Evolutionary conservation across 2,113 vertebrate genomes (phyloP).

Genomic region (Cariama cristata): DNA sequence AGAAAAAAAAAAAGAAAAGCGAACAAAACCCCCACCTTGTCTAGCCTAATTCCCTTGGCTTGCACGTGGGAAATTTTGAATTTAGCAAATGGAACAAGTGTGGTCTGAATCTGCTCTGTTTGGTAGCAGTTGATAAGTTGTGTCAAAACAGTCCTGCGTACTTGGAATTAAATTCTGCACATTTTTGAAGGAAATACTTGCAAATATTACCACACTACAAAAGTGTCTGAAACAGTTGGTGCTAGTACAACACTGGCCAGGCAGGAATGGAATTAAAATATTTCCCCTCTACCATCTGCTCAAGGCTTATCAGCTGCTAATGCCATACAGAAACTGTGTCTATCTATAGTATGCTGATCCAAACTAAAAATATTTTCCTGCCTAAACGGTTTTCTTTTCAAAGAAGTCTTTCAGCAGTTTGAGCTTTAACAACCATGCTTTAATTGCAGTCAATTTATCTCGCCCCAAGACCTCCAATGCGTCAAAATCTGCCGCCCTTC

Average conservation of each 20-base stretch:
- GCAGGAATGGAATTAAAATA: constrained; percentile 22
- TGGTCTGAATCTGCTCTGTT: constrained; percentile 46
- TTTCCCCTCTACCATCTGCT: neutral
- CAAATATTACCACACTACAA: constrained; percentile 7
- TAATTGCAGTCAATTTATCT: neutral
- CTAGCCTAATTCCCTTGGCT: constrained; percentile 17
- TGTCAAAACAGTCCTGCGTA: constrained; percentile 26
- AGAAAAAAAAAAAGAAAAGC: neutral
- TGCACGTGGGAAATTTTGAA: neutral
- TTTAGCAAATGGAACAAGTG: constrained; percentile 50
- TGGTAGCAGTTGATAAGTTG: constrained; percentile 37
- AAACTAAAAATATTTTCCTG: neutral
- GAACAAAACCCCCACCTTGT: neutral
- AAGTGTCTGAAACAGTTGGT: constrained; percentile 44
- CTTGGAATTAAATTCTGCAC: constrained; percentile 48
- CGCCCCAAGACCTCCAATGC: neutral
- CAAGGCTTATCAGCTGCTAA: constrained; percentile 14
- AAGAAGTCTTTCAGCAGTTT: neutral
- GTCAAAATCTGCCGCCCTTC: neutral
- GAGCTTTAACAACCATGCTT: neutral
- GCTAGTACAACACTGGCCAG: constrained; percentile 18
- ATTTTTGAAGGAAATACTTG: constrained; percentile 39
- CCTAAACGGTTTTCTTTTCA: neutral
- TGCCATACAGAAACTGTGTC: neutral
- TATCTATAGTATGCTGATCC: neutral